Percentiles rank a stretch among this genome's conserved stretches.
phyloP scores from a whole-genome alignment of 2,888 invertebrate species.

The Sesia apiformis region DNA sequence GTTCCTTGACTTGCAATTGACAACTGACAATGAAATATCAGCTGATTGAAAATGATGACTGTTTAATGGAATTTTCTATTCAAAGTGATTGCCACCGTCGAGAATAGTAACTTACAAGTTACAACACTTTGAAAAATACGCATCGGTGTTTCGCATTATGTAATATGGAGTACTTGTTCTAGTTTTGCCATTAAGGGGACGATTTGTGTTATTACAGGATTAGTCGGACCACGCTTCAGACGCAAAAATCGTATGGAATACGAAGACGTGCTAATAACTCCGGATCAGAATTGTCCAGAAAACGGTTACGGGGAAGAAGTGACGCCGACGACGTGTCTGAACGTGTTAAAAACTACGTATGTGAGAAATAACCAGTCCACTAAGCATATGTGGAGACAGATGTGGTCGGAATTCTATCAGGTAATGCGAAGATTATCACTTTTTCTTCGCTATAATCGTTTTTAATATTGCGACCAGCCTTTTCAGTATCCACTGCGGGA shows the following conservation, averaged over 20 bases:
- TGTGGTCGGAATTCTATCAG: conserved; percentile 63
- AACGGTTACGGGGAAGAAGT: conserved; percentile 63
- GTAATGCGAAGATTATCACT: conserved; percentile 15
- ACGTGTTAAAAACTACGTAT: conserved; percentile 54
- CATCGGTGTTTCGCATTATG: too few relatives aligned
- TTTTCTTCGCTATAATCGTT: not conserved
- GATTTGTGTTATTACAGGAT: conserved; percentile 21
- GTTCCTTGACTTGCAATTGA: too few relatives aligned
- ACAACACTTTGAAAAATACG: too few relatives aligned
- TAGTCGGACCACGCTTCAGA: conserved; percentile 70
- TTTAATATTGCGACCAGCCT: too few relatives aligned
- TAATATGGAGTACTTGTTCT: too few relatives aligned
- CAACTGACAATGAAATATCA: too few relatives aligned
- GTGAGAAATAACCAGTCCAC: conserved; percentile 48
- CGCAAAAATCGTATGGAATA: conserved; percentile 74
- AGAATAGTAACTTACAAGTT: too few relatives aligned
- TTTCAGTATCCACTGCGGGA: too few relatives aligned
- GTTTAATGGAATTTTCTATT: too few relatives aligned
- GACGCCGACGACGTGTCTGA: conserved; percentile 56
- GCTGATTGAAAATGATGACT: too few relatives aligned
- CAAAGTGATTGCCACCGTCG: too few relatives aligned
- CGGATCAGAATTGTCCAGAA: conserved; percentile 63
- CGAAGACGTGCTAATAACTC: conserved; percentile 75
- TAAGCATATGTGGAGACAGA: conserved; percentile 52
- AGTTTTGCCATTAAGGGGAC: not conserved